A percentile compares a stretch with the other conserved stretches of the same genome.
phyloP scores from a whole-genome alignment of 2,113 vertebrate species.

The Aegotheles bennettii region DNA sequence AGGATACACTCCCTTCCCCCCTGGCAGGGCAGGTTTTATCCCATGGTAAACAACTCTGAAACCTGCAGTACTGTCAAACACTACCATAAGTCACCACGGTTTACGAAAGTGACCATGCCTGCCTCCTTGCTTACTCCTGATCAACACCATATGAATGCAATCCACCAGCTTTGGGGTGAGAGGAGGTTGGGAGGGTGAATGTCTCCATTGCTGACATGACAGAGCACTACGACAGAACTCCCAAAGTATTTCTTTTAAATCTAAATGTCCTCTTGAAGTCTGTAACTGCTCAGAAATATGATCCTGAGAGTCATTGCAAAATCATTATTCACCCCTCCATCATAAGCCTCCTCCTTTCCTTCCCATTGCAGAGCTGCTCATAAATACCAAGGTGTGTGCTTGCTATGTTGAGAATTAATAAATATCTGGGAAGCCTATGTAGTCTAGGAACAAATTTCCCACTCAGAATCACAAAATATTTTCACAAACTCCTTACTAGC shows the following conservation, averaged over 20 bases:
- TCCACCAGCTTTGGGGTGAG: accelerated
- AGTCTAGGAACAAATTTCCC: neutral
- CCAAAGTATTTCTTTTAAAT: neutral
- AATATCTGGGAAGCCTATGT: accelerated
- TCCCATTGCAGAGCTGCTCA: neutral
- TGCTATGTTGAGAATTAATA: neutral
- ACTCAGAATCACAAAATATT: neutral
- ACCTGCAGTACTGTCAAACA: neutral
- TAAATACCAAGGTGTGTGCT: neutral
- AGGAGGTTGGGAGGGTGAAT: neutral
- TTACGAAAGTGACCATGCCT: neutral
- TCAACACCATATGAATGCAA: neutral
- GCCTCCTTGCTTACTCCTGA: neutral
- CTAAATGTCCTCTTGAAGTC: neutral
- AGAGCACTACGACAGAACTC: neutral
- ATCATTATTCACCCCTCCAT: neutral
- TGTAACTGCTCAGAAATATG: neutral
- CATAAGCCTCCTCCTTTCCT: neutral
- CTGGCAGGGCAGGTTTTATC: constrained; percentile 19
- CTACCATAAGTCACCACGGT: neutral
- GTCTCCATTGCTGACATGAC: accelerated
- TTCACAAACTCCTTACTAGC: neutral
- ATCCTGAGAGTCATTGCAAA: neutral
- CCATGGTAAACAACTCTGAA: neutral
- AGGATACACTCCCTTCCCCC: constrained; percentile 11